Evolutionary conservation across 2,797 vertebrate species (phyloP), one percentile per base, ranked within the genome.

Genomic region (Alcedo atthis): DNA sequence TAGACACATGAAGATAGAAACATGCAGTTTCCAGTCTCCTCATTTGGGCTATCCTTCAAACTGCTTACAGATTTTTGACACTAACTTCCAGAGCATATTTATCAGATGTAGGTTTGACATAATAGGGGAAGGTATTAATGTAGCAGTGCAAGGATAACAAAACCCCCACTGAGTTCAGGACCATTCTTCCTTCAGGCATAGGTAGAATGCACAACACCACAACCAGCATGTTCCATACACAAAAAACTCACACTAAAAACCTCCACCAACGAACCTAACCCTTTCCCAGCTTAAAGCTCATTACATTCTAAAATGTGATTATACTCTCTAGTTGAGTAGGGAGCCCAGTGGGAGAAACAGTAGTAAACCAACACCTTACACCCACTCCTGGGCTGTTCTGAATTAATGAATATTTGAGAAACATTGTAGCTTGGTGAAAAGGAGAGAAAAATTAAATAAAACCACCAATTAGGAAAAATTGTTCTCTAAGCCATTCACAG

Each of bases 401-500:
- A 92, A 90, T 81, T 93, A 26, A 85, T 95, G 85, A 94, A 94
- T 94, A 94, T 69, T 81, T 82, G 66, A 89, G 85, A 78, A 94
- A 78, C 35, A 33, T 78, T 95, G 93, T 87, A 89, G 66, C 54
- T 70, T 85, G 69, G 71, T 91, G 62, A 92, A 94, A 92, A 89
- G 16, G 22, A 88, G 61, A 74, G 30, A 88, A 84, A 92, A 86
- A 90, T 90, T 54, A 90, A 94, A 94, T 86, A 82, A 94, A 92
- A 94, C n/a, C 62, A 78, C 16, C 25, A 76, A 89, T 54, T 58
- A 92, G 57, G 64, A 87, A 89, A 96, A 94, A 37, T 14, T 67
- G 53, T 93, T 90, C 75, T 94, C 42, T 70, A 82, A 95, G 57
- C 46, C 75, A 58, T 78, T 94, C 57, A 1, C 75, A 89, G 68